Evolutionary conservation across 2,888 invertebrate genomes (phyloP), one percentile per base, ranked within the genome.

Genomic region (Acanthosoma haemorrhoidale): DNA sequence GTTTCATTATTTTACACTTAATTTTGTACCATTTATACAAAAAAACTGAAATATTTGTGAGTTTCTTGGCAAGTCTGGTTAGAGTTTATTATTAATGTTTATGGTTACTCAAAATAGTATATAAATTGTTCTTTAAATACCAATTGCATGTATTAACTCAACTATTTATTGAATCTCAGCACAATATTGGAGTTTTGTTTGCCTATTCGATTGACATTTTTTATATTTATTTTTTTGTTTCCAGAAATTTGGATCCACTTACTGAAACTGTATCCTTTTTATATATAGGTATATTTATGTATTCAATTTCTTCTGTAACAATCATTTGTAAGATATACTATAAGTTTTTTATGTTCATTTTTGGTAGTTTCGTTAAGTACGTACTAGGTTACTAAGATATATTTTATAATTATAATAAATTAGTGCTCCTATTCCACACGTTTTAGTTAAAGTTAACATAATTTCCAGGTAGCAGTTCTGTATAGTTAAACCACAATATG

Each of bases 211-310:
- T 9, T 13, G 2, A 18, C 11, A 29, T 57, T 21, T 38, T 25
- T 34, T 41, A 59, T 58, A 41, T 57, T 64, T 57, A 25, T 69
- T 76, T 76, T 76, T 70, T 68, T 73, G 77, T 74, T 84, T 86
- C 71, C 82, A 96, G 96, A 71, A 98, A 98, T 81, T 85, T 99
- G 79, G 98, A 99, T 81, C 94, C 96, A 0, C 82, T 97, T 66
- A 99, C 98, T 4, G 98, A 99, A 84, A 99, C 98, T 18, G 86
- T 85, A 85, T 82, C 81, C 81, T 82, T 82, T 79, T 36, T 16
- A 1, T 3, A 34, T 59, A 2, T 25, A 32, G 8, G n/a, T n/a
- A n/a, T n/a, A n/a, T n/a, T n/a, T n/a, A n/a, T n/a, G n/a, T n/a
- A n/a, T n/a, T n/a, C n/a, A n/a, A n/a, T n/a, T n/a, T n/a, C n/a